A percentile compares a stretch with the other conserved stretches of the same genome.
Conservation (phyloP, 2,797 vertebrate species). For the Acanthopagrus latus region DNA sequence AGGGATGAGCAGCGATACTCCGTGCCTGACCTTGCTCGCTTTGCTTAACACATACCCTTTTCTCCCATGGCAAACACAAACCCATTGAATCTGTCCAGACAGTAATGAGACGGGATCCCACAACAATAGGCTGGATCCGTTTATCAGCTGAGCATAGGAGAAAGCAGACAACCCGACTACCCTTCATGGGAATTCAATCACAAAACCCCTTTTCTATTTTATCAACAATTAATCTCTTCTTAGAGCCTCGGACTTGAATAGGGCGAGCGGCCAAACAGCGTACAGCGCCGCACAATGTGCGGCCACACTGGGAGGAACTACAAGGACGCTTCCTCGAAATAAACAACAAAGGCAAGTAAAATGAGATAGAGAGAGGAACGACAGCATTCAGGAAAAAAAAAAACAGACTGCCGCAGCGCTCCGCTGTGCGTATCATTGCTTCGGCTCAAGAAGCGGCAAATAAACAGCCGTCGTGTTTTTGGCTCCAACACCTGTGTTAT, state of each 20-base stretch:
- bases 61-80: constrained; percentile 52
- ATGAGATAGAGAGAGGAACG: constrained; percentile 55
- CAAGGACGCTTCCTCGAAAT: not conserved
- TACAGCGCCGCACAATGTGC: not conserved
- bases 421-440: constrained; percentile 67
- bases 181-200: constrained; percentile 60
- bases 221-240: constrained; percentile 68
- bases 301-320: constrained; percentile 15
- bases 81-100: constrained; percentile 54
- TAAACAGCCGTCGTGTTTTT: constrained; percentile 78
- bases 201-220: constrained; percentile 60
- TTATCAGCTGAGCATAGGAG: constrained; percentile 56
- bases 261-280: constrained; percentile 14
- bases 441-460: constrained; percentile 77
- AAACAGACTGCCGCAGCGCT: constrained; percentile 67
- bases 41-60: constrained; percentile 52
- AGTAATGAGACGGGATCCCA: constrained; percentile 63
- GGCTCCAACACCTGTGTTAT: constrained; percentile 74
- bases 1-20: constrained; percentile 23
- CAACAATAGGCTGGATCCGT: constrained; percentile 61
- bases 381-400: constrained; percentile 44
- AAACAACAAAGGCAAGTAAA: constrained; percentile 20
- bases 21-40: constrained; percentile 51
- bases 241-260: constrained; percentile 28
- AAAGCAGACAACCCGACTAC: constrained; percentile 45